Conservation (phyloP, 2,797 vertebrate genomes). For the Crocidura indochinensis region DNA sequence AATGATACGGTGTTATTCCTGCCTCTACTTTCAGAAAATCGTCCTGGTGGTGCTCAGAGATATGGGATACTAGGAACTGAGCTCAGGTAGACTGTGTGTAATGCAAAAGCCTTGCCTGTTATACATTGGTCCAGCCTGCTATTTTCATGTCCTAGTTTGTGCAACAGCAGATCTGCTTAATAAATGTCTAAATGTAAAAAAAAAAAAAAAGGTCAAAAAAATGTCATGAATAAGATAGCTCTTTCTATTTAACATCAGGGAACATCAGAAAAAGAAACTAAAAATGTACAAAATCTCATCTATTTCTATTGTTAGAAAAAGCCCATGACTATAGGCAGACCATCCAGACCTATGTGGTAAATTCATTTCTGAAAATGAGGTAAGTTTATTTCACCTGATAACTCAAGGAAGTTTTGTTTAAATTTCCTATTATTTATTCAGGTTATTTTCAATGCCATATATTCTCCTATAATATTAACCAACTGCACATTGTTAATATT, state of each 20-base stretch:
- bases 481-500: neutral
- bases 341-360: constrained; percentile 24
- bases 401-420: constrained; percentile 53
- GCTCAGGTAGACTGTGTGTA: too few species aligned
- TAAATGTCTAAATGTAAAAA: constrained; percentile 67
- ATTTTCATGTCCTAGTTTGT: constrained; percentile 60
- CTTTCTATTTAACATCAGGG: constrained; percentile 59
- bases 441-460: constrained; percentile 5
- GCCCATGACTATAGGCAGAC: constrained; percentile 10
- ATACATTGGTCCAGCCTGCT: too few species aligned
- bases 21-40: too few species aligned
- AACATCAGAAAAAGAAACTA: constrained; percentile 41
- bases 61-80: too few species aligned
- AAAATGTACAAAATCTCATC: constrained; percentile 55
- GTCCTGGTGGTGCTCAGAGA: too few species aligned
- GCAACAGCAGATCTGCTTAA: constrained; percentile 69
- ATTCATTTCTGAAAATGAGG: constrained; percentile 64
- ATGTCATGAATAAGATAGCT: constrained; percentile 63
- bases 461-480: neutral
- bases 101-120: too few species aligned
- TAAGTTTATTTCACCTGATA: constrained; percentile 29
- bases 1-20: too few species aligned
- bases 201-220: constrained; percentile 66
- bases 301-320: constrained; percentile 40
- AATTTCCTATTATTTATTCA: constrained; percentile 51